Conservation (phyloP, 2,797 vertebrate species). For the Buphagus erythrorhynchus region DNA sequence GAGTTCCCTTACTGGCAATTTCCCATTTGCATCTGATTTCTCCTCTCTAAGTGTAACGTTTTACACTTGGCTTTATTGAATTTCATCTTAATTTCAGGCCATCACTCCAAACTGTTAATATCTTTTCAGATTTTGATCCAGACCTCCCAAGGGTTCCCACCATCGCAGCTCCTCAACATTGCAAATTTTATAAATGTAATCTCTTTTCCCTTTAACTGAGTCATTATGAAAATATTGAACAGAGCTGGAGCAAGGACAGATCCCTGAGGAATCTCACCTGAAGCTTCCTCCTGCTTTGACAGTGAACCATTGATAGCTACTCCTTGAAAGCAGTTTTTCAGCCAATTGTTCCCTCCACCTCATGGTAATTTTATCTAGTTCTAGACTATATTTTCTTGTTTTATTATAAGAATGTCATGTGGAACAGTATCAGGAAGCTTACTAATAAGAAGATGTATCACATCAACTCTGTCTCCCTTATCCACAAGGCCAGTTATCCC, state of each 20-base stretch:
- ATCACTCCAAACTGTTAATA: constrained; percentile 54
- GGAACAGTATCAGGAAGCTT: constrained; percentile 27
- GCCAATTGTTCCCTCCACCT: neutral
- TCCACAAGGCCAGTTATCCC: constrained; percentile 17
- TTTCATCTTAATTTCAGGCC: constrained; percentile 65
- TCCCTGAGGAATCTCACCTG: constrained; percentile 58
- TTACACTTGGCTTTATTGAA: constrained; percentile 53
- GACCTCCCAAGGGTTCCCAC: constrained; percentile 47
- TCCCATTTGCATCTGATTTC: constrained; percentile 22
- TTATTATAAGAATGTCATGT: neutral
- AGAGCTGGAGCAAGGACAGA: constrained; percentile 51
- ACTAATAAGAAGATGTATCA: constrained; percentile 14
- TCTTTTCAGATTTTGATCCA: constrained; percentile 52
- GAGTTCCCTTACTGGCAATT: neutral
- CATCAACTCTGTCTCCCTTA: neutral
- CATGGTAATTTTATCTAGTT: constrained; percentile 37
- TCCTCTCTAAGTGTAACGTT: neutral
- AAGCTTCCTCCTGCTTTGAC: neutral
- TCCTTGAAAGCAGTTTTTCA: constrained; percentile 34
- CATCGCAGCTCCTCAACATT: constrained; percentile 34
- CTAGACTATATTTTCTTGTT: constrained; percentile 46
- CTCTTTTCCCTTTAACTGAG: constrained; percentile 55
- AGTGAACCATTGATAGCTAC: constrained; percentile 25
- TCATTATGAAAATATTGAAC: constrained; percentile 70
- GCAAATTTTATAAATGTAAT: constrained; percentile 58